These are phyloP conservation scores for Diorhabda carinulata DNA, from an alignment of 1,140 invertebrate species.

Conservation along the genomic window DNA sequence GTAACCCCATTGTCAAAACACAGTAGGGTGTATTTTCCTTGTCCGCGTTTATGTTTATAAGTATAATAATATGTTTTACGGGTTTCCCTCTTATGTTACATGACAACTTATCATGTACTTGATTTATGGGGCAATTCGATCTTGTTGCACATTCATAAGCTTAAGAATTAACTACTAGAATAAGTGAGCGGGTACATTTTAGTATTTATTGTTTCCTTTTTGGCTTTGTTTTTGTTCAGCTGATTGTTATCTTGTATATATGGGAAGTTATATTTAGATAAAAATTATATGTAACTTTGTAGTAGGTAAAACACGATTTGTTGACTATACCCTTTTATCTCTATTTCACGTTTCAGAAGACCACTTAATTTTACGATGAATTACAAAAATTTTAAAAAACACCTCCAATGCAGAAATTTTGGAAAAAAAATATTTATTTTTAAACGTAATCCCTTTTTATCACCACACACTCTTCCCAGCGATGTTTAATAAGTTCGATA, in stretches of 20 bases:
- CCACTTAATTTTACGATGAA: too few species aligned
- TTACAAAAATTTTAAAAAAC: too few species aligned
- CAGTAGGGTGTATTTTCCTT: slow-evolving; percentile 17
- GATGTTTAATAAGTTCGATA: too few species aligned
- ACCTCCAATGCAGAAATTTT: too few species aligned
- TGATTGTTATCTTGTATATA: background rate
- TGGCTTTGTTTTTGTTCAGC: background rate
- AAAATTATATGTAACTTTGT: background rate
- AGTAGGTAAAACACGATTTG: too few species aligned
- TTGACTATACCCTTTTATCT: too few species aligned
- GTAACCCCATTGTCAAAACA: slow-evolving; percentile 22
- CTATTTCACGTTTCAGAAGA: too few species aligned
- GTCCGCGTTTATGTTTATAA: slow-evolving; percentile 24
- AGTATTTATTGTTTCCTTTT: slow-evolving; percentile 3
- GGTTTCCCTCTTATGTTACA: slow-evolving; percentile 19
- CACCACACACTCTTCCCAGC: too few species aligned
- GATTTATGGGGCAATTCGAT: slow-evolving; percentile 14
- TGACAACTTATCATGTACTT: slow-evolving; percentile 16
- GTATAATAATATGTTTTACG: slow-evolving; percentile 21
- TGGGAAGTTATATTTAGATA: background rate
- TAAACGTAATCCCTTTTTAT: too few species aligned
- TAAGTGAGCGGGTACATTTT: slow-evolving; percentile 5
- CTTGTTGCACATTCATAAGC: slow-evolving; percentile 4
- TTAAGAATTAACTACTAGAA: background rate
- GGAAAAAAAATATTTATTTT: too few species aligned